phyloP scores from a whole-genome alignment of 2,113 vertebrate genomes.

The Sphyrna mokarran region DNA sequence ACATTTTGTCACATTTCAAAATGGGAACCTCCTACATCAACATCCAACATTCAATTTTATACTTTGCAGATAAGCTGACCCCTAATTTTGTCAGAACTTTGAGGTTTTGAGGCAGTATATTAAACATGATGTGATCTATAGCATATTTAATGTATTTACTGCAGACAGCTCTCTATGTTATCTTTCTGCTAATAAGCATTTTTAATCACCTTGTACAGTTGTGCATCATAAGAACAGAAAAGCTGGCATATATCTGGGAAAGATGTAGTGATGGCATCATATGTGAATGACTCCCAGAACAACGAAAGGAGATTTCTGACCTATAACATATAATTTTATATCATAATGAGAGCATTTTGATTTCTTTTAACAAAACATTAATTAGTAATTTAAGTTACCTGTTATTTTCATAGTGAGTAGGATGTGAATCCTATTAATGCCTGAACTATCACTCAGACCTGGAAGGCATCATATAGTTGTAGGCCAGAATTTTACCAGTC shows the following conservation, averaged over 20 bases:
- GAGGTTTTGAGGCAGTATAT: background rate
- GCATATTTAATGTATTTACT: background rate
- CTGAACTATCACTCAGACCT: background rate
- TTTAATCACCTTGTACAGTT: constrained; percentile 55
- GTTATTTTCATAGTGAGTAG: background rate
- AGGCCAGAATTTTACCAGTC: no score
- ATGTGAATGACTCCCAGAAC: constrained; percentile 58
- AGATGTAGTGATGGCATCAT: constrained; percentile 48
- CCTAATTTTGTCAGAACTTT: background rate
- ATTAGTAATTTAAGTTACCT: background rate
- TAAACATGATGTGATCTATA: background rate
- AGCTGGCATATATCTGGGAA: constrained; percentile 53
- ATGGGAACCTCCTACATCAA: background rate
- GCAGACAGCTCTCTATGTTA: background rate
- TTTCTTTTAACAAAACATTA: background rate
- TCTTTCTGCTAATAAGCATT: background rate
- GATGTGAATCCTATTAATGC: background rate
- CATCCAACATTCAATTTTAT: background rate
- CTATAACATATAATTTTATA: constrained; percentile 41
- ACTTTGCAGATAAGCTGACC: background rate
- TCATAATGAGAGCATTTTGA: background rate
- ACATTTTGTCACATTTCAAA: background rate
- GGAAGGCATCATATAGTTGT: no score
- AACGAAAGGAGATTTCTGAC: constrained; percentile 49
- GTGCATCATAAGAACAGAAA: constrained; percentile 48